phyloP scores from a whole-genome alignment of 1,140 invertebrate genomes.

The Callitettix versicolor region DNA sequence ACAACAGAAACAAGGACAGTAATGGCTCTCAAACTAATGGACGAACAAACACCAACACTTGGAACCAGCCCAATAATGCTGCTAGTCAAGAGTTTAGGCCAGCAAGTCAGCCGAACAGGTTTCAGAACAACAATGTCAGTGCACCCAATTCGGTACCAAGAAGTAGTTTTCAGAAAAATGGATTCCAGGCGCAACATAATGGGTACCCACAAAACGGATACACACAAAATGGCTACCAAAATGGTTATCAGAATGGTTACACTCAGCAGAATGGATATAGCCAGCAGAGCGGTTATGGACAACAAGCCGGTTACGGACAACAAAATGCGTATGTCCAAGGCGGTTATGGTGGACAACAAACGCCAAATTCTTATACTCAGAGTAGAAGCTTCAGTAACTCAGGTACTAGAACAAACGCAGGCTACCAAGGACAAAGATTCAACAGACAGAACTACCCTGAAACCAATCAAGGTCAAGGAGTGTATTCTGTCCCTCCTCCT shows the following conservation, averaged over 20 bases:
- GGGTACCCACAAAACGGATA: neutral
- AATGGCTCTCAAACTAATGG: neutral
- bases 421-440: constrained; percentile 31
- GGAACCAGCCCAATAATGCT: constrained; percentile 2
- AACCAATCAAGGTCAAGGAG: constrained; percentile 31
- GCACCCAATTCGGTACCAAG: neutral
- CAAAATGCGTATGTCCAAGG: constrained; percentile 20
- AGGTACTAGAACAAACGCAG: constrained; percentile 26
- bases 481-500: constrained; percentile 41
- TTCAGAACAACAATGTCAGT: neutral
- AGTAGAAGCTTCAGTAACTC: constrained; percentile 16
- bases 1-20: constrained; percentile 15
- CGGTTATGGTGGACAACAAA: constrained; percentile 20
- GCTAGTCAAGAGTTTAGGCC: constrained; percentile 5
- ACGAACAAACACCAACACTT: constrained; percentile 9
- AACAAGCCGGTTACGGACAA: neutral
- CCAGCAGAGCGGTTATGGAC: constrained; percentile 30
- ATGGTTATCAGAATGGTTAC: constrained; percentile 17
- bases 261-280: constrained; percentile 7
- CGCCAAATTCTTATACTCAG: constrained; percentile 15
- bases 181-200: constrained; percentile 1
- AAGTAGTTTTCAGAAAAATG: constrained; percentile 8
- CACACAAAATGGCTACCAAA: constrained; percentile 26
- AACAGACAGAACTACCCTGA: constrained; percentile 26
- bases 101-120: constrained; percentile 4